phyloP scores from a whole-genome alignment of 2,113 vertebrate species.

The Coryphaenoides rupestris region DNA sequence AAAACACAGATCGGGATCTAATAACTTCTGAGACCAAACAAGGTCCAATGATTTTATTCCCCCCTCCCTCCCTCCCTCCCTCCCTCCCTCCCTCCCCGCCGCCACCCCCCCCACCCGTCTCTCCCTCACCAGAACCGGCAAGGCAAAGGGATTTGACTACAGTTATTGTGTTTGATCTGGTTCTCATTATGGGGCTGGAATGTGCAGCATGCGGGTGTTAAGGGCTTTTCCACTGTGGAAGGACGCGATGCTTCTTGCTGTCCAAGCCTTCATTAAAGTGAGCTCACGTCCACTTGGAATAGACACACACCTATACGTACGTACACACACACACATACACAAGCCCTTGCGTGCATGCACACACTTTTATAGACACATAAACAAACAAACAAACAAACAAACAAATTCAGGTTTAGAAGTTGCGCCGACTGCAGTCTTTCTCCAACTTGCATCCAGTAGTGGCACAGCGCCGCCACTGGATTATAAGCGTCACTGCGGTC shows the following conservation, averaged over 20 bases:
- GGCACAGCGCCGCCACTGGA: no score
- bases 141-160: constrained; percentile 35
- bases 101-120: constrained; percentile 1
- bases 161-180: constrained; percentile 52
- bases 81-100: constrained; percentile 32
- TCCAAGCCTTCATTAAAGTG: constrained; percentile 34
- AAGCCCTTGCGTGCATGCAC: not conserved
- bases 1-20: constrained; percentile 21
- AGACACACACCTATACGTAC: not conserved
- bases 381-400: not conserved
- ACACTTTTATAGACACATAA: not conserved
- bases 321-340: not conserved
- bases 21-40: constrained; percentile 14
- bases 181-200: constrained; percentile 56
- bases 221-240: constrained; percentile 46
- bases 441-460: no score
- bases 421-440: no score
- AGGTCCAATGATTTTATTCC: constrained; percentile 22
- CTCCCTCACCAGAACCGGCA: constrained; percentile 36
- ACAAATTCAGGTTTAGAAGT: not conserved
- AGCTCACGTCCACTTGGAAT: constrained; percentile 1
- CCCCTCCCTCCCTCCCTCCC: constrained; percentile 16
- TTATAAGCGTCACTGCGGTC: no score
- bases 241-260: constrained; percentile 37
- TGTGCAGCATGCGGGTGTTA: constrained; percentile 56